Conservation (phyloP, 2,888 invertebrate genomes). For the Cyrtodaria siliqua region DNA sequence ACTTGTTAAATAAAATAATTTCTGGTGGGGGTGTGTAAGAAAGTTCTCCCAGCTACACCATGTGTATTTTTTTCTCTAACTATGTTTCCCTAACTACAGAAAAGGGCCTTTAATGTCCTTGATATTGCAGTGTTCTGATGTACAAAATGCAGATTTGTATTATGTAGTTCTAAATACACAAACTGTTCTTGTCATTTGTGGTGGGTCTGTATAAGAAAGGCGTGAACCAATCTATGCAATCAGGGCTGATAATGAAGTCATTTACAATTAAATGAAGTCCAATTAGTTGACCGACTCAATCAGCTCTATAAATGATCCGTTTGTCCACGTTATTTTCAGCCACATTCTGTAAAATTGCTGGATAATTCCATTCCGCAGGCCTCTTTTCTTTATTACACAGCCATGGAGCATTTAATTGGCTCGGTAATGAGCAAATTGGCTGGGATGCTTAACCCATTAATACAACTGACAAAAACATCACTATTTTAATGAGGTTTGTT, state of each 20-base stretch:
- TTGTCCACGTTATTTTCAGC: slow-evolving; percentile 37
- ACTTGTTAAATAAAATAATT: too few relatives aligned
- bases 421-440: slow-evolving; percentile 35
- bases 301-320: slow-evolving; percentile 30
- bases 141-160: too few relatives aligned
- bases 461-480: slow-evolving; percentile 43
- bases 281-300: slow-evolving; percentile 26
- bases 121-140: too few relatives aligned
- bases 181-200: too few relatives aligned
- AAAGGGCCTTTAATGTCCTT: too few relatives aligned
- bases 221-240: background rate
- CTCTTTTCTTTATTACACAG: background rate
- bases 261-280: slow-evolving; percentile 35
- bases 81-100: too few relatives aligned
- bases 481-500: background rate
- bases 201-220: slow-evolving; percentile 1
- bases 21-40: too few relatives aligned
- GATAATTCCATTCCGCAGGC: background rate
- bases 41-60: too few relatives aligned
- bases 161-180: too few relatives aligned
- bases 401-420: slow-evolving; percentile 19
- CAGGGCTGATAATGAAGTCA: slow-evolving; percentile 13
- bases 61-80: too few relatives aligned
- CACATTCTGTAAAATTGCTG: background rate
- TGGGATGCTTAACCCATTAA: slow-evolving; percentile 28